Conservation (phyloP, 92 coral and sea anemone genomes). For the Blastomussa wellsi region DNA sequence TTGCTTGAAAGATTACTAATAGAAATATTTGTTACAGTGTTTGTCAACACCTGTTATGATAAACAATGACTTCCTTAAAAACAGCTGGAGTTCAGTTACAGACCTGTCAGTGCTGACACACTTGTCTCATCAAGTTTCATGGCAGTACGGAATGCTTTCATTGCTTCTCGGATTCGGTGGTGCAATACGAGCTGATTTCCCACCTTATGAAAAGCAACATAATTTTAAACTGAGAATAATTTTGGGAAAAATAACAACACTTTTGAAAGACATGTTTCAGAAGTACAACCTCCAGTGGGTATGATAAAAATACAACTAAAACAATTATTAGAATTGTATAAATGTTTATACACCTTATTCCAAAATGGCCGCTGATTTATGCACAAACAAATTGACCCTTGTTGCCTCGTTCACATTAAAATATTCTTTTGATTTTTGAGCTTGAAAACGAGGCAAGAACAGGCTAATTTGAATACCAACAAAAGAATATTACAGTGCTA, state of each 20-base stretch:
- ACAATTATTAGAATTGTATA: too few relatives aligned
- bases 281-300: too few relatives aligned
- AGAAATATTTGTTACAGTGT: neutral
- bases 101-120: constrained; percentile 97
- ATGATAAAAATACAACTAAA: too few relatives aligned
- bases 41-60: neutral
- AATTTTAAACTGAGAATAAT: neutral
- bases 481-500: too few relatives aligned
- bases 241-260: neutral
- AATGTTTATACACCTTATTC: too few relatives aligned
- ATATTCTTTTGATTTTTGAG: too few relatives aligned
- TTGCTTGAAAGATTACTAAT: neutral
- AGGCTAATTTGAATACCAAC: too few relatives aligned
- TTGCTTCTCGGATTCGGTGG: constrained; percentile 85
- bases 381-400: too few relatives aligned
- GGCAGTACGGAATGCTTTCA: constrained; percentile 92
- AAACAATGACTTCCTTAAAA: neutral
- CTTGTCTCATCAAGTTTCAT: constrained; percentile 99
- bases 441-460: too few relatives aligned
- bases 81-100: neutral
- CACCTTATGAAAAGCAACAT: constrained; percentile 49
- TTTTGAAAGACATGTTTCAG: too few relatives aligned
- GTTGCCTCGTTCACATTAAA: too few relatives aligned
- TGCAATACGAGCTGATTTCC: constrained; percentile 89
- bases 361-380: too few relatives aligned